Conservation (phyloP, 2,113 vertebrate genomes). For the Vombatus ursinus region DNA sequence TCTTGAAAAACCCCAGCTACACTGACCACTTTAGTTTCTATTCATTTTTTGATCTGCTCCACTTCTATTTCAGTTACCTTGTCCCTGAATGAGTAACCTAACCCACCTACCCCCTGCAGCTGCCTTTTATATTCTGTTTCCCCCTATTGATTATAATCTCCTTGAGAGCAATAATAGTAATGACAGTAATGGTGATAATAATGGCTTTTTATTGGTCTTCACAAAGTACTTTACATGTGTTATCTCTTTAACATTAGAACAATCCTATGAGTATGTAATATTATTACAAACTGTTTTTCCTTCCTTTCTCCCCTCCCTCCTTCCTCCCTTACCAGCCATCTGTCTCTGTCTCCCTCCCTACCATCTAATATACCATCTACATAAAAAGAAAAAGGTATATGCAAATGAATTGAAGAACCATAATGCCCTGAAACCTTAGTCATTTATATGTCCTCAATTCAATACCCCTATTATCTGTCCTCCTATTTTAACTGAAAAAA, state of each 20-base stretch:
- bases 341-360: not conserved
- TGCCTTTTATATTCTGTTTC: not conserved
- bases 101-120: not conserved
- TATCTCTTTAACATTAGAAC: not conserved
- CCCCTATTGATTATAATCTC: not conserved
- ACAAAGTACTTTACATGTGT: not conserved
- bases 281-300: not conserved
- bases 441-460: not conserved
- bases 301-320: too few relatives aligned
- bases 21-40: not conserved
- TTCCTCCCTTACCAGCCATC: too few relatives aligned
- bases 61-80: not conserved
- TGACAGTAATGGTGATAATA: not conserved
- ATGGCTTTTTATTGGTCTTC: not conserved
- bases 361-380: not conserved
- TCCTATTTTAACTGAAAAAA: not conserved
- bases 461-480: not conserved
- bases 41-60: not conserved
- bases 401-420: not conserved
- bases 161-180: not conserved
- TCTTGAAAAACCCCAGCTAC: not conserved
- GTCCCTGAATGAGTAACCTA: not conserved
- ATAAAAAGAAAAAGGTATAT: not conserved
- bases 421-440: not conserved
- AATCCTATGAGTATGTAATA: not conserved